Conservation (phyloP, 2,797 vertebrate species). For the Benthosema pterotum region DNA sequence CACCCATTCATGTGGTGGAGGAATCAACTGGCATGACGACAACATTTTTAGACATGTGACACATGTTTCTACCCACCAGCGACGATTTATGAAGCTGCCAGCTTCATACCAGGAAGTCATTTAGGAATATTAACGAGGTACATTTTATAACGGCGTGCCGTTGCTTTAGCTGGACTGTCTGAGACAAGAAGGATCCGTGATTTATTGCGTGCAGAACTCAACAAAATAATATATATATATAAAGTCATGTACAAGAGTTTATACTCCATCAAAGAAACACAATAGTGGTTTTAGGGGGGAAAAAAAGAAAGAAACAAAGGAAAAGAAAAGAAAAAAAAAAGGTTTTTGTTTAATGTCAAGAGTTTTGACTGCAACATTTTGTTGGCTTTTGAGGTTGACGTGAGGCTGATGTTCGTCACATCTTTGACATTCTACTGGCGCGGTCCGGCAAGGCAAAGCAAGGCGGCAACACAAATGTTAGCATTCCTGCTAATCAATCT, state of each 20-base stretch:
- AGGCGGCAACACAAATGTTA: not conserved
- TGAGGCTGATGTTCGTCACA: not conserved
- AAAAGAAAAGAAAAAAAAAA: too few relatives aligned
- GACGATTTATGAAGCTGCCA: not conserved
- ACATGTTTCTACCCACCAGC: too few relatives aligned
- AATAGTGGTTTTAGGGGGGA: too few relatives aligned
- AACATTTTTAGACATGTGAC: too few relatives aligned
- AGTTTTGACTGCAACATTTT: not conserved
- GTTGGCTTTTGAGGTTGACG: too few relatives aligned
- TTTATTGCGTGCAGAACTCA: slow-evolving; percentile 2
- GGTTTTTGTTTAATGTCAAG: too few relatives aligned
- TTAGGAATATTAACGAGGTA: slow-evolving; percentile 13
- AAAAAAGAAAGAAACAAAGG: too few relatives aligned
- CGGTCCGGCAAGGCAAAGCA: not conserved
- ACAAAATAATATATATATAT: too few relatives aligned
- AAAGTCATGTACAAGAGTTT: not conserved
- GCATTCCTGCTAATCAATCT: not conserved
- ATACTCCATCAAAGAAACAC: slow-evolving; percentile 3
- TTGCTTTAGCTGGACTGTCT: not conserved
- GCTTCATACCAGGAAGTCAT: not conserved
- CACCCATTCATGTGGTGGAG: too few relatives aligned
- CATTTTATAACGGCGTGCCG: not conserved
- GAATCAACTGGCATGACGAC: too few relatives aligned
- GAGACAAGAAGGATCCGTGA: not conserved
- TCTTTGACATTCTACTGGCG: not conserved